A percentile compares a stretch with the other conserved stretches of the same genome.
phyloP scores from a whole-genome alignment of 2,113 vertebrate genomes.

The Sterrhoptilus dennistouni region DNA sequence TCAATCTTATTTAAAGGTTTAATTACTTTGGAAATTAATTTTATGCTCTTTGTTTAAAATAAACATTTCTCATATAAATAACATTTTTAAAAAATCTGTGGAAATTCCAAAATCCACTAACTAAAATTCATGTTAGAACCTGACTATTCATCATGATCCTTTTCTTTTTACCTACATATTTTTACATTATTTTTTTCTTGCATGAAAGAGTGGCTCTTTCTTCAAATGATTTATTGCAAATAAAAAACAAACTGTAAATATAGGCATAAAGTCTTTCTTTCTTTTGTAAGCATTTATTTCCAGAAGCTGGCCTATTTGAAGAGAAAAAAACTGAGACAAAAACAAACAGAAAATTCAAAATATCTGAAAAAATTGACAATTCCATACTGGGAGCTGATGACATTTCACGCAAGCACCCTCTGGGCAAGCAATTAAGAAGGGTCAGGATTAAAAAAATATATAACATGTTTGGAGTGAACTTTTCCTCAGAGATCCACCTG shows the following conservation, averaged over 20 bases:
- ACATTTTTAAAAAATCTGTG: neutral
- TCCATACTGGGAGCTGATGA: neutral
- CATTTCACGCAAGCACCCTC: neutral
- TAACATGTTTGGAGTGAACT: neutral
- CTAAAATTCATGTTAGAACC: neutral
- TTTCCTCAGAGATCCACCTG: neutral
- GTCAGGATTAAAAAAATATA: neutral
- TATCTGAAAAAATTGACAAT: neutral
- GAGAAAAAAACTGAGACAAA: neutral
- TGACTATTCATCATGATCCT: neutral
- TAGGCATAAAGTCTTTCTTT: neutral
- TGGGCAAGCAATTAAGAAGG: neutral
- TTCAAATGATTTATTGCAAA: neutral
- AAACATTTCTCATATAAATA: neutral
- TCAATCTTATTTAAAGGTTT: neutral
- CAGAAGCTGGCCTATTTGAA: neutral
- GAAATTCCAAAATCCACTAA: neutral
- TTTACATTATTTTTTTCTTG: neutral
- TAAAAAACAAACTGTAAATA: neutral
- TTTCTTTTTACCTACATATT: neutral
- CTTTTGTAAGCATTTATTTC: neutral
- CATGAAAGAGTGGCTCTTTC: rapidly evolving
- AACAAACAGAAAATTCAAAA: neutral
- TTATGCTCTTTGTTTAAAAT: neutral
- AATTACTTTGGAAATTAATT: neutral